phyloP scores from a whole-genome alignment of 2,113 vertebrate genomes.

The Actenoides hombroni region DNA sequence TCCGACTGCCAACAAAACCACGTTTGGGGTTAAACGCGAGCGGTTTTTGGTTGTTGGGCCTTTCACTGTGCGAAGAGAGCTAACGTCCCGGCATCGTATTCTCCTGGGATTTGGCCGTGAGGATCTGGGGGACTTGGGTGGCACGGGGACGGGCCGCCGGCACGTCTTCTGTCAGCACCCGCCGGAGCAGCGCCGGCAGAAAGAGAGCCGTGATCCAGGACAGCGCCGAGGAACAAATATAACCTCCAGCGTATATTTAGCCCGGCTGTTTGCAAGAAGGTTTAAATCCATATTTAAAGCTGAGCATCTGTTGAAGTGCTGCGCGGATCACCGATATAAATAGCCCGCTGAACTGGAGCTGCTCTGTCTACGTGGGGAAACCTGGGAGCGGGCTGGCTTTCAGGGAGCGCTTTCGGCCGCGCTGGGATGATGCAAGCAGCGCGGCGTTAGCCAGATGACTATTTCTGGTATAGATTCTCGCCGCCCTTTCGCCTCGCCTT shows the following conservation, averaged over 20 bases:
- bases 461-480: background rate
- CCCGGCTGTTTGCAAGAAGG: conserved; percentile 5
- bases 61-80: background rate
- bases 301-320: conserved; percentile 31
- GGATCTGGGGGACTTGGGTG: fast-evolving
- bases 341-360: background rate
- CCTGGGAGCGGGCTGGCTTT: background rate
- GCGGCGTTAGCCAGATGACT: background rate
- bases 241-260: conserved; percentile 42
- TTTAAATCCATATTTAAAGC: conserved; percentile 51
- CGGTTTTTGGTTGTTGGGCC: background rate
- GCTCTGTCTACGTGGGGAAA: background rate
- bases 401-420: background rate
- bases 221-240: background rate
- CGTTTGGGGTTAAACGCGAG: background rate
- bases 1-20: background rate
- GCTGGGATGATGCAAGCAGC: background rate
- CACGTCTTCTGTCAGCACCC: background rate
- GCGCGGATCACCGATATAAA: conserved; percentile 8
- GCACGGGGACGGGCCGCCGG: background rate
- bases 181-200: background rate
- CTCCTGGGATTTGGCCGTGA: fast-evolving
- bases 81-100: background rate
- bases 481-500: background rate
- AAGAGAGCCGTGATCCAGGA: background rate